These are phyloP conservation scores for Scaptomyza parva DNA, from an alignment of 2,888 invertebrate genomes.

Conservation along the genomic window DNA sequence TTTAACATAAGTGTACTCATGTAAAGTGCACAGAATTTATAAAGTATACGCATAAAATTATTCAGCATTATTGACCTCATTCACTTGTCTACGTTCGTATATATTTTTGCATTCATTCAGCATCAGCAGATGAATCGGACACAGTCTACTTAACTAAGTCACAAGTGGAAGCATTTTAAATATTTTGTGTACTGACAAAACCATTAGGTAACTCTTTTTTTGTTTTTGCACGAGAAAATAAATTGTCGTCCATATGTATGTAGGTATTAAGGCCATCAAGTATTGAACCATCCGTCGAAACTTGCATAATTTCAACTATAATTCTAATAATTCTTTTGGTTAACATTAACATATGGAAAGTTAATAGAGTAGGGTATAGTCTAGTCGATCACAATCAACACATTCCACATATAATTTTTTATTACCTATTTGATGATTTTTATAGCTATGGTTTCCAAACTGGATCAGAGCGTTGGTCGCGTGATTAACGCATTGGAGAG, in stretches of 20 bases:
- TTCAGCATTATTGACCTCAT: constrained; percentile 1
- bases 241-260: too few species aligned
- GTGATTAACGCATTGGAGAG: constrained; percentile 89
- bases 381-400: background rate
- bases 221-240: too few species aligned
- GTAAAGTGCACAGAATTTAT: background rate
- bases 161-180: background rate
- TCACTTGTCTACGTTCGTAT: background rate
- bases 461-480: constrained; percentile 94
- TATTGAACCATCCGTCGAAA: too few species aligned
- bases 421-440: background rate
- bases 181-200: background rate
- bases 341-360: background rate
- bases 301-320: too few species aligned
- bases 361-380: background rate
- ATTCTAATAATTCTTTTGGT: too few species aligned
- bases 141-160: too few species aligned
- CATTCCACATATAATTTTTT: background rate
- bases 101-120: background rate
- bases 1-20: background rate
- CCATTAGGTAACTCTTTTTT: too few species aligned
- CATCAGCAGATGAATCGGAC: background rate
- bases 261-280: too few species aligned
- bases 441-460: constrained; percentile 91
- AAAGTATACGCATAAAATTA: background rate